Conservation (phyloP, 1,140 invertebrate species). For the fruit fly (Drosophila melanogaster) region DNA sequence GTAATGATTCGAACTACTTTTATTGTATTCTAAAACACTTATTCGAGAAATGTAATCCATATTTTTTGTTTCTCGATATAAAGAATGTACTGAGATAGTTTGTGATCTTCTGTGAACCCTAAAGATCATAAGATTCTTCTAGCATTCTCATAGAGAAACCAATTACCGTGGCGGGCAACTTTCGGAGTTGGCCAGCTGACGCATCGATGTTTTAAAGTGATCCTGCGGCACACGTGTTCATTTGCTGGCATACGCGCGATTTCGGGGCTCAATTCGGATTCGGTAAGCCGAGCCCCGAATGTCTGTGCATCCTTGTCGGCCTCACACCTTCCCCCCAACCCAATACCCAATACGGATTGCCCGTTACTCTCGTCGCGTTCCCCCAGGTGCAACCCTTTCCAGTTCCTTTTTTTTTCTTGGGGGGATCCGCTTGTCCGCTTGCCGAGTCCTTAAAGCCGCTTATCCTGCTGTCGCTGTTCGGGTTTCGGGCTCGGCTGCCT, state of each 20-base stretch:
- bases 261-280: constrained; percentile 73
- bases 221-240: constrained; percentile 67
- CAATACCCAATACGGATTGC: constrained; percentile 5
- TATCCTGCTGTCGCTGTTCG: constrained; percentile 68
- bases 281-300: constrained; percentile 64
- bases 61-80: background rate
- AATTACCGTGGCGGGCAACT: constrained; percentile 30
- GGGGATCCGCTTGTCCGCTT: constrained; percentile 19
- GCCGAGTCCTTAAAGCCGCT: constrained; percentile 71
- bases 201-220: constrained; percentile 18
- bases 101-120: background rate
- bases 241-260: constrained; percentile 60
- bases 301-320: constrained; percentile 70
- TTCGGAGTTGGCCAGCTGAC: constrained; percentile 60
- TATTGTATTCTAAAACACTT: too few species aligned
- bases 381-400: constrained; percentile 60
- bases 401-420: constrained; percentile 45
- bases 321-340: constrained; percentile 63
- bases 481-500: constrained; percentile 16
- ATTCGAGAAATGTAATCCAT: background rate
- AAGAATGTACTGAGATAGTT: background rate
- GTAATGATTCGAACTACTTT: background rate
- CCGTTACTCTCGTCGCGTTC: constrained; percentile 5
- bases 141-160: constrained; percentile 17
- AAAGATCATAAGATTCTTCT: constrained; percentile 16